Percentiles rank a stretch among this genome's conserved stretches.
These are phyloP conservation scores for Carettochelys insculpta DNA, from an alignment of 2,113 vertebrate species.

Conservation along the genomic window DNA sequence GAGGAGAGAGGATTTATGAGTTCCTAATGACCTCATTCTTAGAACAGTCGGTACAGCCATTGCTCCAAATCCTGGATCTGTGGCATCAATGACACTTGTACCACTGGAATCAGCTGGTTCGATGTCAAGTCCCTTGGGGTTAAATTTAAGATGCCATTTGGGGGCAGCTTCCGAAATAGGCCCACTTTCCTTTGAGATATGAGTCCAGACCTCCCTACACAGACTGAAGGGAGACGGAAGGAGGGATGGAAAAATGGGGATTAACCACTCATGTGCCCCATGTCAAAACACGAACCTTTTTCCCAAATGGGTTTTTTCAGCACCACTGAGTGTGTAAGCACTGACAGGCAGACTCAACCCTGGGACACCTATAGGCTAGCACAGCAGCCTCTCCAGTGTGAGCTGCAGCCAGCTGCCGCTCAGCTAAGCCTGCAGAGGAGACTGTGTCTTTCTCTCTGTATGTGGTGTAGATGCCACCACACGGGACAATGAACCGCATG, in stretches of 20 bases:
- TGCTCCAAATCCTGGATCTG: not conserved
- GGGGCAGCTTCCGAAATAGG: not conserved
- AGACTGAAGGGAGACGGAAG: not conserved
- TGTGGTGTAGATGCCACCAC: too few species aligned
- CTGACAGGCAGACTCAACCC: too few species aligned
- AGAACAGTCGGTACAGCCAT: not conserved
- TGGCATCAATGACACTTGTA: not conserved
- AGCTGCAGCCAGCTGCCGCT: too few species aligned
- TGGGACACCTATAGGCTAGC: too few species aligned
- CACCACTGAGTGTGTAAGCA: too few species aligned
- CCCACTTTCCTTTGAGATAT: not conserved
- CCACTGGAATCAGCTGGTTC: not conserved
- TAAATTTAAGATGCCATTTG: accelerated
- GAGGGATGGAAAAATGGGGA: not conserved
- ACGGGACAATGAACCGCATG: too few species aligned
- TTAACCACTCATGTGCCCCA: not conserved
- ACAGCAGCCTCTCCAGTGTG: too few species aligned
- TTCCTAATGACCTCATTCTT: not conserved
- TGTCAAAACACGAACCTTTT: not conserved
- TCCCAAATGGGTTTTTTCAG: not conserved
- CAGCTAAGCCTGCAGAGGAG: too few species aligned
- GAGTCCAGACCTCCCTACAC: not conserved
- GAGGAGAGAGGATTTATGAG: not conserved
- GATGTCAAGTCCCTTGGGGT: too few species aligned
- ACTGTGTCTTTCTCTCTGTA: too few species aligned